Evolutionary conservation across 2,113 vertebrate species (phyloP).

Genomic region (Cynopterus brachyotis): DNA sequence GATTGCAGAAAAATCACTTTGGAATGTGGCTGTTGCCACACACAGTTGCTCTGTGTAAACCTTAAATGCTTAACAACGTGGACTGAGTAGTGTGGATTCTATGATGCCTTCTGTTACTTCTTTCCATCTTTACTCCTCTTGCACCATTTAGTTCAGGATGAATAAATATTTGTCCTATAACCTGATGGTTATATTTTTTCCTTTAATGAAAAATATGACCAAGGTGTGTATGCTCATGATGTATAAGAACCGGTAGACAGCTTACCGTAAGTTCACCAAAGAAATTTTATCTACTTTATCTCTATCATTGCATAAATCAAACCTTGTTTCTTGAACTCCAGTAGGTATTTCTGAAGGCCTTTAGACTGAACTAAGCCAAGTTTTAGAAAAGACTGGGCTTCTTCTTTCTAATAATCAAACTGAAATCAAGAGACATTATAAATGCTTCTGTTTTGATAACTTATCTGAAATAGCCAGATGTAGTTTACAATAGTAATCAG

Average conservation of each 20-base stretch:
- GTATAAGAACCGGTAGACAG: not conserved
- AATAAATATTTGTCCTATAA: conserved; percentile 34
- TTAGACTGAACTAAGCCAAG: conserved; percentile 26
- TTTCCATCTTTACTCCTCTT: conserved; percentile 54
- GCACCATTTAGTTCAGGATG: not conserved
- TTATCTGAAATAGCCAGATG: conserved; percentile 23
- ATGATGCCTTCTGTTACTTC: not conserved
- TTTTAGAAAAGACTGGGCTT: not conserved
- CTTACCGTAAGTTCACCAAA: not conserved
- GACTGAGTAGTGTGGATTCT: conserved; percentile 48
- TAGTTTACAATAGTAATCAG: not conserved
- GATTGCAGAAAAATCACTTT: conserved; percentile 85
- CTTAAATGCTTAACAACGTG: conserved; percentile 69
- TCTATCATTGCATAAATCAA: not conserved
- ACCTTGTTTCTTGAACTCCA: conserved; percentile 20
- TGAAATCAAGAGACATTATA: not conserved
- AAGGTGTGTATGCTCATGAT: not conserved
- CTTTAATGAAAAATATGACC: conserved; percentile 22
- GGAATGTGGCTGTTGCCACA: conserved; percentile 76
- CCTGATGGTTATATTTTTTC: not conserved
- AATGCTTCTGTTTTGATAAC: conserved; percentile 10
- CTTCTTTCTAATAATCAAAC: not conserved
- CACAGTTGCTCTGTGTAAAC: conserved; percentile 72
- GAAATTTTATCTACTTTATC: conserved; percentile 45
- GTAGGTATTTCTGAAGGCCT: not conserved